Percentiles rank a stretch among this genome's conserved stretches.
Conservation (phyloP, 2,113 vertebrate genomes). For the Odocoileus virginianus region DNA sequence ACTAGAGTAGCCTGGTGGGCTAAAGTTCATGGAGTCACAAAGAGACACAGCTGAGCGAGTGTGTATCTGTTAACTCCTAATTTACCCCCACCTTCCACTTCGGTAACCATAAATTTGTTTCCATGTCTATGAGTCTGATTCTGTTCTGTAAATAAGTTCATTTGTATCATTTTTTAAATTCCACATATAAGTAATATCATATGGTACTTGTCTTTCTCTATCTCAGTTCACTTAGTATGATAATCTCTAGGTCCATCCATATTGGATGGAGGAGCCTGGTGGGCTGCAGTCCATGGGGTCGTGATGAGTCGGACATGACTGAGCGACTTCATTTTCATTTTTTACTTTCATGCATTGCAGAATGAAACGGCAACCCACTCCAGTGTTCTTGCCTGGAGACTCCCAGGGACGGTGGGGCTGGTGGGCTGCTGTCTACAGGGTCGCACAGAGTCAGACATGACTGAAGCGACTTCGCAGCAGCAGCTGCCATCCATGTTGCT, state of each 20-base stretch:
- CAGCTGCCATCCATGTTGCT: background rate
- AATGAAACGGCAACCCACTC: background rate
- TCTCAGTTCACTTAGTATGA: background rate
- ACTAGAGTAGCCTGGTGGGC: background rate
- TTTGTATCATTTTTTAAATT: background rate
- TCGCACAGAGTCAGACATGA: no score
- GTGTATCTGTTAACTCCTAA: background rate
- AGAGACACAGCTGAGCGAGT: background rate
- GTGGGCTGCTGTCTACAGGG: no score
- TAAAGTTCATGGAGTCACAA: background rate
- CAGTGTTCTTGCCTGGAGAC: background rate
- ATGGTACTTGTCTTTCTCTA: background rate
- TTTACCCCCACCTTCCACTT: background rate
- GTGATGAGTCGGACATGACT: accelerated
- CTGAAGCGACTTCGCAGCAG: no score
- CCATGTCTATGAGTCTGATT: background rate
- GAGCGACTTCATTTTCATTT: background rate
- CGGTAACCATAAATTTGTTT: background rate
- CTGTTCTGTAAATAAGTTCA: background rate
- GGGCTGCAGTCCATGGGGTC: background rate
- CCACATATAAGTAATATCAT: background rate
- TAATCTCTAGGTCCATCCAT: background rate
- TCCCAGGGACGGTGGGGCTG: no score
- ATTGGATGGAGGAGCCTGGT: background rate
- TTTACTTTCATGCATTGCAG: background rate